Evolutionary conservation across 1,140 invertebrate species (phyloP).

Genomic region (Kradibia gibbosae): DNA sequence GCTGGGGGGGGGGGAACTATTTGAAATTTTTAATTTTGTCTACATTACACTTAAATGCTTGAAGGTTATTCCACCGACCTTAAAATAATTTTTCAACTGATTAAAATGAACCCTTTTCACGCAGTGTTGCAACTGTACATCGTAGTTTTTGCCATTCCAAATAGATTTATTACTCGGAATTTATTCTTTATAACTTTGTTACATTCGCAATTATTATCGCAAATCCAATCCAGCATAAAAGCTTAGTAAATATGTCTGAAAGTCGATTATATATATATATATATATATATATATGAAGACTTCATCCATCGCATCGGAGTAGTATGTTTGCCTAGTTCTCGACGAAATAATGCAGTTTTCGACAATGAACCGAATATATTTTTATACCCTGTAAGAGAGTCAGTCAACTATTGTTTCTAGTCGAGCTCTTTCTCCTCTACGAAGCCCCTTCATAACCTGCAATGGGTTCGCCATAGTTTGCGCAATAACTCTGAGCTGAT

Average conservation of each 20-base stretch:
- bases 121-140: no score
- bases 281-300: constrained; percentile 7
- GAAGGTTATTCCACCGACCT: no score
- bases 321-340: neutral
- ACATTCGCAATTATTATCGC: neutral
- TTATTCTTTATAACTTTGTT: neutral
- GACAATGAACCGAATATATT: constrained; percentile 31
- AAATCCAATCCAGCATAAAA: constrained; percentile 15
- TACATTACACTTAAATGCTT: no score
- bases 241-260: neutral
- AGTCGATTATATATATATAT: neutral
- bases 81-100: no score
- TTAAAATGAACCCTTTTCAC: no score
- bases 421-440: constrained; percentile 31
- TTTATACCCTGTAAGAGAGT: constrained; percentile 35
- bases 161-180: neutral
- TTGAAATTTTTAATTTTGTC: no score
- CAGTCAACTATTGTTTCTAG: constrained; percentile 25
- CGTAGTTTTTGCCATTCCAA: no score
- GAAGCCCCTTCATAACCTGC: neutral
- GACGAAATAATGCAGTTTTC: constrained; percentile 12
- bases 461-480: no score
- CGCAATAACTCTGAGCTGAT: constrained; percentile 18
- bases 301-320: neutral
- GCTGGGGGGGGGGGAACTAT: no score